Base-by-base conservation (phyloP, 2,113 vertebrate genomes). In the Pycnonotus jocosus region DNA sequence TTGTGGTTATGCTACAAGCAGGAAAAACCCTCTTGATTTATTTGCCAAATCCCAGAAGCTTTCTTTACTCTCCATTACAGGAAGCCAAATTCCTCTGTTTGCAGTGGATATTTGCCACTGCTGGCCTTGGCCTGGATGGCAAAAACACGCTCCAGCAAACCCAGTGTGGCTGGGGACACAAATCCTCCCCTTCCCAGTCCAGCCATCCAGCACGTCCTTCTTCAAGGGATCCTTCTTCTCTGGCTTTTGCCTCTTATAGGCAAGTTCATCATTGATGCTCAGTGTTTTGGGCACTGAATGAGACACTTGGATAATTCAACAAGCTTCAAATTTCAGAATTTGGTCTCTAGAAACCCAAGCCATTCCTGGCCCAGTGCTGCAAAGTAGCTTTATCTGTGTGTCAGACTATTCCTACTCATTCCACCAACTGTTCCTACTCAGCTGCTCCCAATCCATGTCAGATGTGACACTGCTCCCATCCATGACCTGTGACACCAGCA, bases 341-440 rank as follows among this genome's bases (percentile, higher is more conserved):
- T 37, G 37, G 24, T 6, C 57, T 54, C 71, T 53, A 50, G n/a
- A 79, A 85, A 45, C 4, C 31, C 22, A 69, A 65, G 27, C 18
- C 15, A 20, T 21, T 70, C 45, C n/a, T 64, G 20, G 40, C 21
- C 5, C 24, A n/a, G 23, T 1, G 0, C 50, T 77, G 51, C 28
- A 40, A 37, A 53, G 51, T 4, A 44, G 54, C 12, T 77, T 83
- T 57, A 35, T 30, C 31, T 71, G 42, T 37, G 21, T 44, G 30
- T 31, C 2, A 2, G 65, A 48, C 17, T 44, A 20, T 24, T 69
- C 33, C 54, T 45, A 12, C 33, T 38, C 42, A 23, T 1, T 1
- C 10, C 68, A 65, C 11, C 0, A 0, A 28, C 62, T 40, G 38
- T 0, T 30, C 54, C 60, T 3, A 5, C 8, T 33, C 40, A 11